Evolutionary conservation across 2,113 vertebrate species (phyloP).

Genomic region (Ornithorhynchus anatinus): DNA sequence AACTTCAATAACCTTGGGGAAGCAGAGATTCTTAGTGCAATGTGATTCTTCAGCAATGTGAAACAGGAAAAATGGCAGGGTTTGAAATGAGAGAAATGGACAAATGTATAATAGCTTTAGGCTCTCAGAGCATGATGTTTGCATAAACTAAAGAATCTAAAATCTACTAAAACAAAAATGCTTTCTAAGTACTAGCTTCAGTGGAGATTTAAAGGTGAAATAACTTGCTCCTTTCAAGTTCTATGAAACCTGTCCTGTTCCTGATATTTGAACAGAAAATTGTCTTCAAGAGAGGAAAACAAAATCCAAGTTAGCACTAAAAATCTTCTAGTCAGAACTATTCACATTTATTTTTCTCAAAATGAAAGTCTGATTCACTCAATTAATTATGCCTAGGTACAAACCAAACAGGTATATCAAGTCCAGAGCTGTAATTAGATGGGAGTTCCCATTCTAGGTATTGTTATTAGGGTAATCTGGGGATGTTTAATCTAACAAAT

Average conservation of each 20-base stretch:
- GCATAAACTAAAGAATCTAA: too few species aligned
- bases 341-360: background rate
- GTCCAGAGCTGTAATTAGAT: slow-evolving; percentile 8
- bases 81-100: too few species aligned
- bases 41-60: too few species aligned
- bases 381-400: slow-evolving; percentile 5
- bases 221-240: background rate
- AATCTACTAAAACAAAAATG: slow-evolving; percentile 14
- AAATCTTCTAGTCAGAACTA: slow-evolving; percentile 3
- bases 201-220: slow-evolving; percentile 1
- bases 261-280: slow-evolving; percentile 2
- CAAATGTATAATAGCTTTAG: too few species aligned
- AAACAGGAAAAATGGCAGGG: too few species aligned
- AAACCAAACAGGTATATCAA: slow-evolving; percentile 20
- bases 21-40: too few species aligned
- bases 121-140: too few species aligned
- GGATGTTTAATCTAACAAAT: slow-evolving; percentile 27
- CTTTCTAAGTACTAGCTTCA: background rate
- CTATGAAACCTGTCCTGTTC: background rate
- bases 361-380: background rate
- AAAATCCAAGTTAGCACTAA: background rate
- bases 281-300: background rate
- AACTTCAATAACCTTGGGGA: too few species aligned
- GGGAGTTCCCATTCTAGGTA: background rate
- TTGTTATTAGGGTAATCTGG: background rate